Evolutionary conservation across 1,140 invertebrate species (phyloP).

Genomic region (Drosophila novamexicana): DNA sequence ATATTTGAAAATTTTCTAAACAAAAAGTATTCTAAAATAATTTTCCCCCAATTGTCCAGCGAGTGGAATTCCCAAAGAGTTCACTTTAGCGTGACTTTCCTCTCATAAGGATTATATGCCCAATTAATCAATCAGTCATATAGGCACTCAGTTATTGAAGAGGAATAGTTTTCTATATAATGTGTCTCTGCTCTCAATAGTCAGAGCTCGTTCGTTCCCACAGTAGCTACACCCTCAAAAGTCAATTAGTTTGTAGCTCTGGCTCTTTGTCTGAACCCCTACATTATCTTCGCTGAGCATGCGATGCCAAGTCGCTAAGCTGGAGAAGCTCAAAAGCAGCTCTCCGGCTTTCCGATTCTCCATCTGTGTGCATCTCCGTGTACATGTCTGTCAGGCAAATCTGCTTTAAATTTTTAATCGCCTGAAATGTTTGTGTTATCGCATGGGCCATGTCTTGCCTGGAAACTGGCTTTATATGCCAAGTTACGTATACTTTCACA

Average conservation of each 20-base stretch:
- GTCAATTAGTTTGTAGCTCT: slow-evolving; percentile 44
- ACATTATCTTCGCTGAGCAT: slow-evolving; percentile 47
- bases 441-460: slow-evolving; percentile 12
- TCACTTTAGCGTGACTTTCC: too few species aligned
- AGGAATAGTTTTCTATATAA: too few species aligned
- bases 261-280: not conserved
- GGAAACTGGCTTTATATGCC: slow-evolving; percentile 21
- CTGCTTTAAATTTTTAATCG: slow-evolving; percentile 60
- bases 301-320: slow-evolving; percentile 48
- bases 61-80: too few species aligned
- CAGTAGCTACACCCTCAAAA: slow-evolving; percentile 32
- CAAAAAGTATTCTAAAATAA: too few species aligned
- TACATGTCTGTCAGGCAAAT: slow-evolving; percentile 48
- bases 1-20: too few species aligned
- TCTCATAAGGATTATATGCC: too few species aligned
- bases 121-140: too few species aligned
- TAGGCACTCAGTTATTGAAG: too few species aligned
- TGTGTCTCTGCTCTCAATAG: too few species aligned
- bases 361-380: not conserved
- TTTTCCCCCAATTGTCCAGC: too few species aligned
- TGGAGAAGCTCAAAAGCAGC: slow-evolving; percentile 19
- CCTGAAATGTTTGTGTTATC: slow-evolving; percentile 57
- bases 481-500: slow-evolving; percentile 12
- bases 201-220: not conserved
- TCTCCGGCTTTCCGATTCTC: not conserved